These are phyloP conservation scores for Anolis sagrei DNA, from an alignment of 2,113 vertebrate species.

Conservation along the genomic window DNA sequence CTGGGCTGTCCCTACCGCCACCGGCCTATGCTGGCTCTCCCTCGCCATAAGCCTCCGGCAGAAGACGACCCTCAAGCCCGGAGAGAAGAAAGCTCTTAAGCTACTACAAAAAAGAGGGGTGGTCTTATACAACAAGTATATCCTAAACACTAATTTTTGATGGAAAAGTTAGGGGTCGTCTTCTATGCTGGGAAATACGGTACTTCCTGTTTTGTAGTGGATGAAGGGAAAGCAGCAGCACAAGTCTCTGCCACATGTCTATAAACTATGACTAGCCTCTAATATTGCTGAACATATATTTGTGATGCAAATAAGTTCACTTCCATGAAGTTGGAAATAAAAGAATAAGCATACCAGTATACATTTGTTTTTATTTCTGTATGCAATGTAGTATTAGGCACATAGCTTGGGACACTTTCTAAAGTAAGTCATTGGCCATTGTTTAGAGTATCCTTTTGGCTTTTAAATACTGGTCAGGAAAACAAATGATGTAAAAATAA, in stretches of 20 bases:
- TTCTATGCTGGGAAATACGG: too few relatives aligned
- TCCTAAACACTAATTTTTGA: too few relatives aligned
- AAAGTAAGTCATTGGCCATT: conserved; percentile 79
- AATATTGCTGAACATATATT: not conserved
- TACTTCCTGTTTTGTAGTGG: not conserved
- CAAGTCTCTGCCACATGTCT: not conserved
- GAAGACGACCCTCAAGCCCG: too few relatives aligned
- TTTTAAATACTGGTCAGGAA: conserved; percentile 84
- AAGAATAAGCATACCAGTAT: conserved; percentile 62
- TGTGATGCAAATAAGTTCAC: not conserved
- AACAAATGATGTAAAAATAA: conserved; percentile 82
- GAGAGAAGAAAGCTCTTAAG: too few relatives aligned
- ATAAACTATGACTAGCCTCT: not conserved
- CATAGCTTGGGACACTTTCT: conserved; percentile 80
- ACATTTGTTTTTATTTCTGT: conserved; percentile 78
- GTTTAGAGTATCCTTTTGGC: conserved; percentile 80
- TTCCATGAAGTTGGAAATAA: conserved; percentile 28
- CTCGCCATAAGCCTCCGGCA: too few relatives aligned
- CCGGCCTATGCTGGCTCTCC: too few relatives aligned
- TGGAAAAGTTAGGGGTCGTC: too few relatives aligned
- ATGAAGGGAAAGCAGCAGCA: not conserved
- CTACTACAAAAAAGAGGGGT: too few relatives aligned
- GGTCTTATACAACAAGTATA: too few relatives aligned
- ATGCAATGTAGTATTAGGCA: conserved; percentile 82
- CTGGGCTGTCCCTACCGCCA: too few relatives aligned